These are phyloP conservation scores for Lutraria lutraria DNA, from an alignment of 2,888 invertebrate genomes.

Conservation along the genomic window DNA sequence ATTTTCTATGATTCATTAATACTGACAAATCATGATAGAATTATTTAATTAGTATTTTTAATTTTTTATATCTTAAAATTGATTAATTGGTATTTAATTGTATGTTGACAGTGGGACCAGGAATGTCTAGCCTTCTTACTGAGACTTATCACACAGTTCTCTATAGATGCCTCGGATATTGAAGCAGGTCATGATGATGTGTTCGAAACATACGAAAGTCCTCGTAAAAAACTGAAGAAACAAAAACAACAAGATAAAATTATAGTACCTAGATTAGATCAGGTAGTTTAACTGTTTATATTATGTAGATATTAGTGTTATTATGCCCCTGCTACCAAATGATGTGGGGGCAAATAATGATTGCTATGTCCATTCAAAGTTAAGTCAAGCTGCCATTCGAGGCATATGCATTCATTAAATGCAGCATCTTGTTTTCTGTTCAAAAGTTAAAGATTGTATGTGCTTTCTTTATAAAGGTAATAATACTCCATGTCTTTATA, in stretches of 20 bases:
- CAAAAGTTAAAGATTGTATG: too few relatives aligned
- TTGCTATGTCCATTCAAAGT: too few relatives aligned
- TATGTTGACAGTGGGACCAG: conserved; percentile 92
- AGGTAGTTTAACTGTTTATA: conserved; percentile 87
- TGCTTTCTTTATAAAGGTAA: too few relatives aligned
- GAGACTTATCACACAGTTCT: conserved; percentile 94
- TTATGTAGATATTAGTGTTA: neutral
- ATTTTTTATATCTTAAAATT: too few relatives aligned
- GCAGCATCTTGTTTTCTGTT: too few relatives aligned
- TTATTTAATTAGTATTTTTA: too few relatives aligned
- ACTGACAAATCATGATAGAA: too few relatives aligned
- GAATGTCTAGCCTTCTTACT: conserved; percentile 96
- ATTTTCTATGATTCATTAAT: too few relatives aligned
- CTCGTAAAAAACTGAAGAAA: conserved; percentile 82
- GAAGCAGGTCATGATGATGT: conserved; percentile 83
- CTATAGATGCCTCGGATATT: conserved; percentile 88
- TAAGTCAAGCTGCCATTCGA: too few relatives aligned
- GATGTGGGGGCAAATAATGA: too few relatives aligned
- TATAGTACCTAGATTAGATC: conserved; percentile 91
- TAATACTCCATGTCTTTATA: too few relatives aligned
- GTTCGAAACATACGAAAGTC: conserved; percentile 82
- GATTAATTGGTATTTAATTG: neutral
- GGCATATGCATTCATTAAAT: too few relatives aligned
- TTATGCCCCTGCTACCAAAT: neutral
- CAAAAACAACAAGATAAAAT: conserved; percentile 89